Evolutionary conservation across 2,888 invertebrate genomes (phyloP).

Genomic region (Chymomyza amoena): DNA sequence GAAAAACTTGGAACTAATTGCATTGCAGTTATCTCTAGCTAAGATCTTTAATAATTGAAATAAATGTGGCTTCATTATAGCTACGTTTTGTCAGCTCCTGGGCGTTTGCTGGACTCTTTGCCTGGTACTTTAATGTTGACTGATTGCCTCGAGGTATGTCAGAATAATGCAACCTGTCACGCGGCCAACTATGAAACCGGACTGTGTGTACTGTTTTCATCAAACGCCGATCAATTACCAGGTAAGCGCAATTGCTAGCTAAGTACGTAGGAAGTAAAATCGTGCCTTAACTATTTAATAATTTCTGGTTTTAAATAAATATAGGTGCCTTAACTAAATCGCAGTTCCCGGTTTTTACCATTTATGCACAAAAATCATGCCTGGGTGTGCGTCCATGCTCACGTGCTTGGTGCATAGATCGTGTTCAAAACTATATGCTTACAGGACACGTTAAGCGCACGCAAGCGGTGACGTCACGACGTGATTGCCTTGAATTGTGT

Average conservation of each 20-base stretch:
- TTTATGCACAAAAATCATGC: conserved; percentile 96
- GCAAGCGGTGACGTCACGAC: conserved; percentile 87
- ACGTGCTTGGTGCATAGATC: conserved; percentile 95
- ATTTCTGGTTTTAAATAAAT: conserved; percentile 75
- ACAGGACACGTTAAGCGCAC: conserved; percentile 87
- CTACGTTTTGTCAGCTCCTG: conserved; percentile 94
- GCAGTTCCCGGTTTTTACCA: conserved; percentile 96
- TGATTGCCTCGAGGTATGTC: conserved; percentile 94
- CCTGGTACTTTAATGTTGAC: conserved; percentile 95
- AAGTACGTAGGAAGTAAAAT: not conserved
- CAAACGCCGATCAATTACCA: conserved; percentile 92
- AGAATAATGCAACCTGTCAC: conserved; percentile 92
- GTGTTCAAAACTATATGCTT: conserved; percentile 91
- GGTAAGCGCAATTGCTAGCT: conserved; percentile 82
- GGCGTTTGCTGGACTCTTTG: conserved; percentile 91
- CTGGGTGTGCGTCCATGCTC: conserved; percentile 92
- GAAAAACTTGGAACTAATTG: too few species aligned
- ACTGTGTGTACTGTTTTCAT: conserved; percentile 93
- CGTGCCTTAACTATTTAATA: not conserved
- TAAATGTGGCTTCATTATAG: conserved; percentile 74
- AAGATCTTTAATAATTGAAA: conserved; percentile 1
- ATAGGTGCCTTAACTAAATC: conserved; percentile 94
- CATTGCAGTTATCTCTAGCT: not conserved
- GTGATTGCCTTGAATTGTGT: conserved; percentile 93
- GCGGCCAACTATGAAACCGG: conserved; percentile 97